phyloP scores from a whole-genome alignment of 2,888 invertebrate genomes.

The Phania funesta region DNA sequence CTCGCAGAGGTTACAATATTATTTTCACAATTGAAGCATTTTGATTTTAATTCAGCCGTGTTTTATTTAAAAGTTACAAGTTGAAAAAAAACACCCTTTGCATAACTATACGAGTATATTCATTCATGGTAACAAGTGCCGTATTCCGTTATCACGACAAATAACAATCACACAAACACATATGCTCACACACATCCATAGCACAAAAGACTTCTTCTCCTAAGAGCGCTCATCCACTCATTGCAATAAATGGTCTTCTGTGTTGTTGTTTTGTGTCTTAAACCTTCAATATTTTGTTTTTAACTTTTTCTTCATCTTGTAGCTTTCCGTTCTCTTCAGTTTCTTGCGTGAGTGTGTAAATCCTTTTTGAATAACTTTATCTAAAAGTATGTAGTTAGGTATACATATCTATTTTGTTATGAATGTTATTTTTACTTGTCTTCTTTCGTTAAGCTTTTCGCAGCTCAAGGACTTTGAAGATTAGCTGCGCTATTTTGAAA shows the following conservation, averaged over 20 bases:
- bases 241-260: conserved; percentile 42
- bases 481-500: conserved; percentile 20
- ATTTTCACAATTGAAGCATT: too few relatives aligned
- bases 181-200: not conserved
- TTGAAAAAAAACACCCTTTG: not conserved
- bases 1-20: too few relatives aligned
- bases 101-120: not conserved
- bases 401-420: not conserved
- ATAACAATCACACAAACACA: conserved; percentile 7
- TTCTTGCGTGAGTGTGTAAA: not conserved
- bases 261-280: conserved; percentile 26
- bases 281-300: conserved; percentile 25
- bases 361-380: conserved; percentile 42
- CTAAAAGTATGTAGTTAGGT: not conserved
- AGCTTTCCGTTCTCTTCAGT: not conserved
- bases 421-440: conserved; percentile 21
- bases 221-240: conserved; percentile 42
- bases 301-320: conserved; percentile 4
- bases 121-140: conserved; percentile 45
- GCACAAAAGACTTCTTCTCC: conserved; percentile 25
- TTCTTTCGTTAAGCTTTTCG: conserved; percentile 22
- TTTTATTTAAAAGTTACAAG: too few relatives aligned
- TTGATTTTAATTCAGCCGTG: too few relatives aligned
- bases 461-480: conserved; percentile 37
- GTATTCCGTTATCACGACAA: conserved; percentile 53